These are phyloP conservation scores for Spodoptera frugiperda DNA, from an alignment of 1,140 invertebrate species.

Conservation along the genomic window DNA sequence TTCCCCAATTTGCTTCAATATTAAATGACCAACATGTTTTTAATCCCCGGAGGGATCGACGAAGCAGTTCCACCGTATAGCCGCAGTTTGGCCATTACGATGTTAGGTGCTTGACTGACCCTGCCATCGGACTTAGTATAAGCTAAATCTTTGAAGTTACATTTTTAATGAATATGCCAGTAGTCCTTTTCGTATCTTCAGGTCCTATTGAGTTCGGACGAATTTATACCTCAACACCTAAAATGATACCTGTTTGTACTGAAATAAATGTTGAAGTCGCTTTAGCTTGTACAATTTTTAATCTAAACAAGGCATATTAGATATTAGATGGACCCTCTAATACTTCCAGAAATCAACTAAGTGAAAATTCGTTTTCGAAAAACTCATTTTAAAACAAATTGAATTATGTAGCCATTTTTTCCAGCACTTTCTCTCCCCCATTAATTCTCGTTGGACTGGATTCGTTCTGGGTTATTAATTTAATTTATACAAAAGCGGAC, in stretches of 20 bases:
- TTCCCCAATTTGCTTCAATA: constrained; percentile 20
- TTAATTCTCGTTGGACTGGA: constrained; percentile 4
- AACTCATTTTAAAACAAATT: constrained; percentile 12
- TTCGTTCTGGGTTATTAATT: constrained; percentile 7
- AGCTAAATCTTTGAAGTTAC: no score
- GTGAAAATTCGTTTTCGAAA: neutral
- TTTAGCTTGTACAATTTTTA: no score
- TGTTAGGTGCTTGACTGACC: neutral
- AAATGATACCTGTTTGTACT: no score
- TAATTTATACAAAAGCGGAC: constrained; percentile 23
- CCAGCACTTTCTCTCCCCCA: neutral
- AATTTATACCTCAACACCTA: no score
- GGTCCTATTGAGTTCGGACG: no score
- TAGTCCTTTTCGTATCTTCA: no score
- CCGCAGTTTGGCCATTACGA: neutral
- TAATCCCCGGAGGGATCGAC: constrained; percentile 9
- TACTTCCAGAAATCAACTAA: neutral
- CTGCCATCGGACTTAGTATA: no score
- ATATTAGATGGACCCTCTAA: no score
- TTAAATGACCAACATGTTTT: constrained; percentile 10
- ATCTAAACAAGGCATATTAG: no score
- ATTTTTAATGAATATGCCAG: no score
- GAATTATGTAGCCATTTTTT: neutral
- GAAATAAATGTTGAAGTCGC: no score
- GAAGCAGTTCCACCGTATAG: neutral